These are phyloP conservation scores for Microctonus hyperodae DNA, from an alignment of 2,888 invertebrate genomes.

Conservation along the genomic window DNA sequence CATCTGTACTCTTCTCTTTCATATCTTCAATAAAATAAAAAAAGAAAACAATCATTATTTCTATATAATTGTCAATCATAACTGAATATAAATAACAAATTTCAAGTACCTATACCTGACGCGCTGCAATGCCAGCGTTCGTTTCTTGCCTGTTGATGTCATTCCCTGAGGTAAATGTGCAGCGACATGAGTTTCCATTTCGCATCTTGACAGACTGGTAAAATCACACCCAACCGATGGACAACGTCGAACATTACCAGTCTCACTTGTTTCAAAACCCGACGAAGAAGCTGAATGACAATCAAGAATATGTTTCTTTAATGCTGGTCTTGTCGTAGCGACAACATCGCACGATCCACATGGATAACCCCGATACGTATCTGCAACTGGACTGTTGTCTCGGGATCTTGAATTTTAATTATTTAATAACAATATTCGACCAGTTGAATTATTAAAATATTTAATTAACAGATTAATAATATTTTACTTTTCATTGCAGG, in stretches of 20 bases:
- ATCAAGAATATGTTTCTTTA: slow-evolving; percentile 62
- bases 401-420: slow-evolving; percentile 48
- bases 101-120: slow-evolving; percentile 63
- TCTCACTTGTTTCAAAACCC: slow-evolving; percentile 45
- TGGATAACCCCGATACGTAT: slow-evolving; percentile 57
- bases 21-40: slow-evolving; percentile 56
- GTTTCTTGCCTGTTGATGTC: slow-evolving; percentile 63
- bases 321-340: slow-evolving; percentile 60
- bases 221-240: slow-evolving; percentile 59
- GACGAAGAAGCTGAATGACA: slow-evolving; percentile 55
- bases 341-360: slow-evolving; percentile 62
- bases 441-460: no score
- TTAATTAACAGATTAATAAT: neutral
- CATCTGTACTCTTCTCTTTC: slow-evolving; percentile 68
- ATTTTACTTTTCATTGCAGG: slow-evolving; percentile 56
- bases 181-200: slow-evolving; percentile 63
- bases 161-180: slow-evolving; percentile 63
- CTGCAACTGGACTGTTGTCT: slow-evolving; percentile 52
- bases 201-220: slow-evolving; percentile 60
- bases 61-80: neutral
- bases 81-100: neutral
- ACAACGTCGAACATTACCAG: slow-evolving; percentile 52
- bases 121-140: slow-evolving; percentile 63
- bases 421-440: no score
- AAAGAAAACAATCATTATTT: neutral